Evolutionary conservation across 2,888 invertebrate species (phyloP), one percentile per base, ranked within the genome.

Genomic region (Cephus pygmeus): DNA sequence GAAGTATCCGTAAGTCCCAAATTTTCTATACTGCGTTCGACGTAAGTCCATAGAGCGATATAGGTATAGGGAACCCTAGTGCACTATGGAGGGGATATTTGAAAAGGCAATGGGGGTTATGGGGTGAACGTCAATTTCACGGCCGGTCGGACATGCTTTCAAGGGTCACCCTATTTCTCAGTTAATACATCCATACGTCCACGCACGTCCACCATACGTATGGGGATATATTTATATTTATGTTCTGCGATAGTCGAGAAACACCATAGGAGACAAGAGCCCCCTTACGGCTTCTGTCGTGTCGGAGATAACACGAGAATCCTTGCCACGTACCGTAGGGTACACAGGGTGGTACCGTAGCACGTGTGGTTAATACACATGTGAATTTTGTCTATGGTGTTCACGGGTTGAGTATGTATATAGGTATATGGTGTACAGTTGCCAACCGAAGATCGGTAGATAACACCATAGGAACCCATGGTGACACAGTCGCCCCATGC

Each of bases 121-220:
- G 85, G 88, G 87, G 86, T 85, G 87, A 84, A 83, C 86, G 87
- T 88, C 88, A 90, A 91, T 91, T 91, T 91, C 91, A 91, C 88
- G 90, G 90, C 84, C 86, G 88, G 88, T 85, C 86, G 89, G 84
- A 79, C 85, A 84, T 79, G 82, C 78, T 81, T 82, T 83, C 79
- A 80, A 84, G 82, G 80, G 82, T 83, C 79, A 80, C 87, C 85
- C 84, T 76, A 81, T 77, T 83, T 77, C 78, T 75, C 75, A 69
- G 31, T 73, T 75, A 56, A 56, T 33, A 71, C 71, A 71, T 33
- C 71, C 77, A 78, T 79, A 75, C 79, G 79, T 80, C 71, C 76
- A 77, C 77, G 80, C 77, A 79, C 77, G 77, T 76, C 75, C 79
- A 76, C 69, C 79, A 82, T 81, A 56, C 56, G 56, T 71, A 71